Evolutionary conservation across 2,113 vertebrate species (phyloP), one percentile per base, ranked within the genome.

Genomic region (Guaruba guarouba): DNA sequence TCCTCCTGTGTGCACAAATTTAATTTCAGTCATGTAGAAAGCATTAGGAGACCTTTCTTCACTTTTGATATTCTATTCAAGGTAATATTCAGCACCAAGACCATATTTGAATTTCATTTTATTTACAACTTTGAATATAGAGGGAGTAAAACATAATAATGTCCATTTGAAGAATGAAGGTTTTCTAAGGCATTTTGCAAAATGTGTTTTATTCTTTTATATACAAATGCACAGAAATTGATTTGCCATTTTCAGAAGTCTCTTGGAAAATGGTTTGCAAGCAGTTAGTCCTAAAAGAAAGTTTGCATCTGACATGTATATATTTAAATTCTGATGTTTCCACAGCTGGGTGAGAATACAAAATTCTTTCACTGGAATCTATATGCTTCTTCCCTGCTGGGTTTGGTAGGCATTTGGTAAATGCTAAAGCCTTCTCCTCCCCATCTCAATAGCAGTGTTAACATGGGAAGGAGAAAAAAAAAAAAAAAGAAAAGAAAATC

Each of bases 381-480:
- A 11, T 31, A 6, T 31, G 23, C 7, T 2, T 44, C 49, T 84
- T 71, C 43, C 16, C 14, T 61, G 19, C 27, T 87, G 57, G 16
- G 51, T 74, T 80, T 61, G 59, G 64, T 8, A 51, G 55, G 7
- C 17, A 13, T 28, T 61, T 44, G 54, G 41, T 18, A 41, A 83
- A 49, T 5, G 5, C 13, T 17, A 7, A 55, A 84, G 19, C 35
- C 41, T 52, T 5, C 33, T 44, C 8, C 20, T 86, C 68, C 17
- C 10, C 17, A 20, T 51, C 52, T 67, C 67, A 43, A 49, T 9
- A 39, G 61, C 17, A 17, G 5, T 18, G 10, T 16, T 77, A 66
- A 25, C 4, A 25, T 13, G 3, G 3, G 5, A 11, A 25, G 20
- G 6, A 11, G 10, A 2, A 13, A 43, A 43, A 27, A 9, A 13